Evolutionary conservation across 2,113 vertebrate genomes (phyloP).

Genomic region (Willisornis vidua): DNA sequence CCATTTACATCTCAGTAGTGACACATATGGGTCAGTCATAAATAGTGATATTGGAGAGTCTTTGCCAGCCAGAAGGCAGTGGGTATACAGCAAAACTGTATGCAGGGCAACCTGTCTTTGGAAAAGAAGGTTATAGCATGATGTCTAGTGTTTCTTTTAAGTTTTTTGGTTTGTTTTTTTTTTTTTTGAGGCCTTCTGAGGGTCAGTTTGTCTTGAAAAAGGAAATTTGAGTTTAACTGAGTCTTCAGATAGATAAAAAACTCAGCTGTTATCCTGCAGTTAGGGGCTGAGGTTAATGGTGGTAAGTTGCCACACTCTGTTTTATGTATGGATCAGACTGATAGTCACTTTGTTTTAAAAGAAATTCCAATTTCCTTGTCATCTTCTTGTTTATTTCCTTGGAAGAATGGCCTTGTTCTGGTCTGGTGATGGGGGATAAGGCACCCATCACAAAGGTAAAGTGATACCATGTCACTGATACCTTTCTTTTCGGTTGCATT

Average conservation of each 20-base stretch:
- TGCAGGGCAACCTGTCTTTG: neutral
- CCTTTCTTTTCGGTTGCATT: neutral
- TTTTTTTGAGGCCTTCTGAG: neutral
- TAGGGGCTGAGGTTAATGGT: neutral
- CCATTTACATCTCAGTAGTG: neutral
- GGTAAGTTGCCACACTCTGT: neutral
- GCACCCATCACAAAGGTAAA: neutral
- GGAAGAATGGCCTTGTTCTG: neutral
- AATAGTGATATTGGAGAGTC: neutral
- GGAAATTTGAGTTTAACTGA: neutral
- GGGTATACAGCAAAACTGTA: neutral
- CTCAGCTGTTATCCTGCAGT: neutral
- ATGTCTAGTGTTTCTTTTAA: neutral
- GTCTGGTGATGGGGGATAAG: neutral
- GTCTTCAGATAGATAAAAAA: neutral
- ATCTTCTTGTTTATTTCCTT: neutral
- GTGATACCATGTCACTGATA: neutral
- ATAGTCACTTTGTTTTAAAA: neutral
- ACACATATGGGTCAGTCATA: slow-evolving; percentile 2
- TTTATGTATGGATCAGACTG: neutral
- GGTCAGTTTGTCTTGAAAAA: neutral
- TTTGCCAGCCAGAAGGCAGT: neutral
- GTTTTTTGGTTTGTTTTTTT: neutral
- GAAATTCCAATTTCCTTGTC: neutral
- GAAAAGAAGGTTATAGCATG: neutral